Evolutionary conservation across 2,888 invertebrate genomes (phyloP), one percentile per base, ranked within the genome.

Genomic region (Leptinotarsa rubiginosa): DNA sequence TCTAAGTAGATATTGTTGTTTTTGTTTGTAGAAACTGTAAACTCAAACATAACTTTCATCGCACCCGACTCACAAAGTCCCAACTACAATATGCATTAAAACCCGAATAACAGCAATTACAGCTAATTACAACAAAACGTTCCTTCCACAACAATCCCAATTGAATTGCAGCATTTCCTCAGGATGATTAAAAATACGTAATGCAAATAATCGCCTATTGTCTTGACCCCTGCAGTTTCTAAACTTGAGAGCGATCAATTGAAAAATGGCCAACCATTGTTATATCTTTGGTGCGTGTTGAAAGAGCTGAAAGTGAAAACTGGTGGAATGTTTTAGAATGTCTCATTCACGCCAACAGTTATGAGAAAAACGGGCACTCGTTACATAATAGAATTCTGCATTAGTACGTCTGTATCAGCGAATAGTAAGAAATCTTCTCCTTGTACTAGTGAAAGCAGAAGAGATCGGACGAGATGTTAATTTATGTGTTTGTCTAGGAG

Each of bases 281-380:
- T 56, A 22, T 20, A 25, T 10, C 16, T 62, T 62, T 25, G 16
- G 41, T 62, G 62, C 62, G 25, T 62, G 62, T 62, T 62, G 62
- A 62, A 62, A 62, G 10, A 31, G 13, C 31, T 41, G 62, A 62
- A 62, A 62, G 62, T 62, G 62, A 62, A 62, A 62, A 25, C 62
- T 31, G 3, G 25, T 62, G 31, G 41, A 62, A 62, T 62, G 31
- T 62, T 62, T 62, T 62, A 62, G 62, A 62, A 62, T 41, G 62
- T 31, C 62, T n/a, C 3, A 41, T 62, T 31, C 41, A 41, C 62
- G 62, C 62, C n/a, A 25, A 62, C 12, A 31, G 41, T 62, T 62
- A 62, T 41, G 41, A 41, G 62, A 41, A 62, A n/a, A 62, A 62
- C 56, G 56, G 22, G 31, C n/a, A 31, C 4, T 31, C 31, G 41